A percentile compares a stretch with the other conserved stretches of the same genome.
phyloP scores from a whole-genome alignment of 2,888 invertebrate species.

The Artemia sinica region DNA sequence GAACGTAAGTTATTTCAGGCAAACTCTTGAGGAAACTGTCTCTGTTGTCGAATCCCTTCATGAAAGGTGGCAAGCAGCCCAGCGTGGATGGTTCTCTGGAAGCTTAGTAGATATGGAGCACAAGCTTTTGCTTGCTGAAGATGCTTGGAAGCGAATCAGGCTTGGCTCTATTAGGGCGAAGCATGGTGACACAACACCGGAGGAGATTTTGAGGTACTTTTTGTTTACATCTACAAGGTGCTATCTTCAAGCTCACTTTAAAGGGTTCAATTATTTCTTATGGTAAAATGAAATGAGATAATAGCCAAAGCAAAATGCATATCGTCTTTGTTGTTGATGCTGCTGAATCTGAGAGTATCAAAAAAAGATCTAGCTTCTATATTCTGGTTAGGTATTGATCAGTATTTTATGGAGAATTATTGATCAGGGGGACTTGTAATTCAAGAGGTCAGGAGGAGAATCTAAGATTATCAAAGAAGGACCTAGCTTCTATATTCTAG shows the following conservation, averaged over 20 bases:
- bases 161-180: conserved; percentile 15
- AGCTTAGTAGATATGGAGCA: conserved; percentile 28
- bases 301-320: too few species aligned
- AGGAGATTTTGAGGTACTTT: conserved; percentile 20
- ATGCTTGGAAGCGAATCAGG: conserved; percentile 27
- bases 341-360: too few species aligned
- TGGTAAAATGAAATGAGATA: too few species aligned
- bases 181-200: conserved; percentile 16
- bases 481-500: too few species aligned
- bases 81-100: conserved; percentile 27
- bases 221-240: not conserved
- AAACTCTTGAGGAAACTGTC: conserved; percentile 25
- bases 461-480: too few species aligned
- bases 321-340: too few species aligned
- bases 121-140: conserved; percentile 28
- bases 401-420: too few species aligned
- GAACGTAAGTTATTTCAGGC: conserved; percentile 19
- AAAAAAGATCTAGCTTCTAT: too few species aligned
- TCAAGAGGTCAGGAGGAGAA: too few species aligned
- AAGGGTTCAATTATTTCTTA: not conserved
- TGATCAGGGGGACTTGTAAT: too few species aligned
- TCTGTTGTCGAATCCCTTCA: conserved; percentile 25
- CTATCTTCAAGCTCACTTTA: not conserved
- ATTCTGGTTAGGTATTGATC: too few species aligned
- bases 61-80: conserved; percentile 27